Percentiles rank a stretch among this genome's conserved stretches.
Evolutionary conservation across 2,888 invertebrate species (phyloP).

Genomic region (Cryptus viduatorius): DNA sequence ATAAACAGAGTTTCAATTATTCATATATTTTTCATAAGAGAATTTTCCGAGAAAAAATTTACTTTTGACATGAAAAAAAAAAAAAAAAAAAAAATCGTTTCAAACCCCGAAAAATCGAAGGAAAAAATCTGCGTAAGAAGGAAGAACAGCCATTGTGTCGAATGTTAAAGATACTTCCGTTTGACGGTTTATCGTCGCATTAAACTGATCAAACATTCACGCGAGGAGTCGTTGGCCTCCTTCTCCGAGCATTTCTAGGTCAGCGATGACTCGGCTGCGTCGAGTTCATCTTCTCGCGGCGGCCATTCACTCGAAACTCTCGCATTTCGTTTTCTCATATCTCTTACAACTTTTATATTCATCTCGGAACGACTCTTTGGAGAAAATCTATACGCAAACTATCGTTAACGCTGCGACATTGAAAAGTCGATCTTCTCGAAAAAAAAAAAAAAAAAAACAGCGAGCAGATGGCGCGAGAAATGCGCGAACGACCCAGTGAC

Average conservation of each 20-base stretch:
- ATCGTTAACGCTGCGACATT: constrained; percentile 29
- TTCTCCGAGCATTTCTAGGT: constrained; percentile 56
- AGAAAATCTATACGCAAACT: constrained; percentile 39
- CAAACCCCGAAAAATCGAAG: background rate
- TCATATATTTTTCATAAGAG: background rate
- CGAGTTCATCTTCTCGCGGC: constrained; percentile 1
- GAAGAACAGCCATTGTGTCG: background rate
- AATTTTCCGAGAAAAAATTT: background rate
- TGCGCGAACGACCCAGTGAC: constrained; percentile 55
- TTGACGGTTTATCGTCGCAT: constrained; percentile 6
- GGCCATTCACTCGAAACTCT: background rate
- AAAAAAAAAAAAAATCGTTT: background rate
- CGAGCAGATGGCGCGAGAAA: constrained; percentile 53
- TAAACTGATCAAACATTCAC: constrained; percentile 6
- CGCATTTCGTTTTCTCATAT: constrained; percentile 42
- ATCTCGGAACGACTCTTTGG: background rate
- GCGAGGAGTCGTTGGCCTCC: constrained; percentile 42
- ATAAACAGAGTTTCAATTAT: background rate
- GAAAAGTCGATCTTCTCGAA: background rate
- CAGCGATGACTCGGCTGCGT: constrained; percentile 51
- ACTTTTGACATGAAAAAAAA: background rate
- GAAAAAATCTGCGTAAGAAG: background rate
- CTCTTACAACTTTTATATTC: background rate
- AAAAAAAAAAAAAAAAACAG: background rate
- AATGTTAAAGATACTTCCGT: background rate